Evolutionary conservation across 2,888 invertebrate genomes (phyloP).

Genomic region (Mythimna pallens): DNA sequence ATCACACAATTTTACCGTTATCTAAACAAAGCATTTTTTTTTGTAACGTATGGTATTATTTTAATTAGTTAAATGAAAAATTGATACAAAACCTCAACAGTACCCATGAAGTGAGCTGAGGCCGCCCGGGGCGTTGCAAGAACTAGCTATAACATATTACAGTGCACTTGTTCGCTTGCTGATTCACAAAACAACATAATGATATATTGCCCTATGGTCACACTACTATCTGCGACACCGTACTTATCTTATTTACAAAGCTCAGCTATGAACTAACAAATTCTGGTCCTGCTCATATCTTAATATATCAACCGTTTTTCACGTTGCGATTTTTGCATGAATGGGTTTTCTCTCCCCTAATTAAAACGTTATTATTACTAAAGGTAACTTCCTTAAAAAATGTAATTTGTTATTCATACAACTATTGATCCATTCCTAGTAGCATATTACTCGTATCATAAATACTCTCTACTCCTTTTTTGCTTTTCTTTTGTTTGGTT

Average conservation of each 20-base stretch:
- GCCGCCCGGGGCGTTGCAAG: not conserved
- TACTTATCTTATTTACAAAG: constrained; percentile 30
- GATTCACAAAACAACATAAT: constrained; percentile 40
- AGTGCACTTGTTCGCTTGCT: constrained; percentile 20
- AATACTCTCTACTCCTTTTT: no score
- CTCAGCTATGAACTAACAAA: not conserved
- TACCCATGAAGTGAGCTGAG: constrained; percentile 1
- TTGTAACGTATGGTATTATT: not conserved
- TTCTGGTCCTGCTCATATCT: not conserved
- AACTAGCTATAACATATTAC: constrained; percentile 1
- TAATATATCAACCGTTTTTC: no score
- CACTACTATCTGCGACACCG: constrained; percentile 15
- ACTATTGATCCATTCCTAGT: no score
- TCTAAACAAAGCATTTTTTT: not conserved
- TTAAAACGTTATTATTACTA: no score
- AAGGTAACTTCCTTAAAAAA: no score
- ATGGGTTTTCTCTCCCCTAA: no score
- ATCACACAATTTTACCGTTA: not conserved
- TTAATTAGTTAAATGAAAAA: constrained; percentile 1
- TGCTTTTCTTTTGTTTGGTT: no score
- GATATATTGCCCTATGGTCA: constrained; percentile 25
- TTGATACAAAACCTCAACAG: constrained; percentile 7
- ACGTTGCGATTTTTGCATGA: no score
- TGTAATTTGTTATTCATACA: no score
- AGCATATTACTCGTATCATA: no score